These are phyloP conservation scores for Alcis repandata DNA, from an alignment of 2,888 invertebrate genomes.

Conservation along the genomic window DNA sequence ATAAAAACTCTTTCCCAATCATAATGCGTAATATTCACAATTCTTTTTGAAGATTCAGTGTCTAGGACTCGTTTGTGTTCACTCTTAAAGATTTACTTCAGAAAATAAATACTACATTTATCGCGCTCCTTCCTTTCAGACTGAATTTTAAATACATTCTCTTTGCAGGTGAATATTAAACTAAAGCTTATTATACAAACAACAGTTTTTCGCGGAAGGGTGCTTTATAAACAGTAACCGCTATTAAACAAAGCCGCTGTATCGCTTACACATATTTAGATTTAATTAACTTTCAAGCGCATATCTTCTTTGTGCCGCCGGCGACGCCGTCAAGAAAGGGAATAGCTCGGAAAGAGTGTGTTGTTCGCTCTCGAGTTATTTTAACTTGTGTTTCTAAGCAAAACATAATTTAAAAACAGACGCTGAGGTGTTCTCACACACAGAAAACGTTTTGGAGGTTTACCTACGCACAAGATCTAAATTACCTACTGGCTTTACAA, in stretches of 20 bases:
- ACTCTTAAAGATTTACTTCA: too few relatives aligned
- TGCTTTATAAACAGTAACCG: conserved; percentile 35
- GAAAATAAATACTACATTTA: background rate
- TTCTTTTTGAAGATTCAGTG: too few relatives aligned
- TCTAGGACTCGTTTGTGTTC: background rate
- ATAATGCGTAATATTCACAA: too few relatives aligned
- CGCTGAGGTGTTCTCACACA: background rate
- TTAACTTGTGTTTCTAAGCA: background rate
- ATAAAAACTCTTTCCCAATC: too few relatives aligned
- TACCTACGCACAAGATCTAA: too few relatives aligned
- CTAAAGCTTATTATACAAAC: conserved; percentile 22
- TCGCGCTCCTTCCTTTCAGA: background rate
- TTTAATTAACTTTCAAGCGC: conserved; percentile 80
- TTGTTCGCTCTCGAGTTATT: background rate
- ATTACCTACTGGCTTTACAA: too few relatives aligned
- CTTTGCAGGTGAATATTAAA: conserved; percentile 21
- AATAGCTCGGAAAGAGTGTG: conserved; percentile 43
- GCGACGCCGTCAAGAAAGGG: conserved; percentile 57
- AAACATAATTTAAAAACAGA: background rate
- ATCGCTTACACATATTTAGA: conserved; percentile 70
- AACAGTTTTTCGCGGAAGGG: conserved; percentile 27
- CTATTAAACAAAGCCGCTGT: conserved; percentile 43
- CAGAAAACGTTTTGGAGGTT: background rate
- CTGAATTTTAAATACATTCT: conserved; percentile 14
- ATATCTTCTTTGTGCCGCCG: conserved; percentile 69